Base-by-base conservation (phyloP, 1,140 invertebrate species). In the Globodera rostochiensis region DNA sequence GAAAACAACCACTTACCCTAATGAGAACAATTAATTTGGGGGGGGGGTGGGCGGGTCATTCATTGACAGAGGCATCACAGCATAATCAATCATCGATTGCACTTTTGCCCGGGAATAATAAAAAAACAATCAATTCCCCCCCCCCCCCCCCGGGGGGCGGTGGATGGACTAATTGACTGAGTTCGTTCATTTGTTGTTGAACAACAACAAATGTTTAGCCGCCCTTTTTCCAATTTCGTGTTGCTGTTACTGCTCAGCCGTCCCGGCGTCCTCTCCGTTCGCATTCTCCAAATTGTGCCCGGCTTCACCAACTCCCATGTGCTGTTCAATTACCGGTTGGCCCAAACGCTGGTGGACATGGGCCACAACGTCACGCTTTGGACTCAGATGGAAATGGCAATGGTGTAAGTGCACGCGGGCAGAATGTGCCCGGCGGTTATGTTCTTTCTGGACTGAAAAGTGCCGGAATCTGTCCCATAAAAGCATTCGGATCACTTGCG, bases 351-450 rank as follows among this genome's bases (percentile, higher is more conserved):
- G 13, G 85, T 66, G 50, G 77, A 73, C 45, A 76, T 89, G n/a
- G 88, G 88, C 21, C 88, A 89, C 78, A 64, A 85, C n/a, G 88
- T 89, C 11, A 77, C 74, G 45, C 73, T 89, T 45, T 89, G 86
- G 86, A 89, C 88, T 8, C 88, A 89, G 76, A 90, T 89, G 88
- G 88, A 89, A 78, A 89, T 89, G 88, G 82, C 79, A 13, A 89
- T 89, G 88, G 86, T 89, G 77, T 78, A 66, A 45, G 77, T 36
- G 60, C 3, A 15, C 8, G 50, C 11, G 57, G 15, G n/a, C 60
- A 36, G 57, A 9, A 46, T 47, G 25, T 4, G 57, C n/a, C 49
- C 45, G 49, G 11, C 13, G 13, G 15, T 73, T 21, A 4, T n/a
- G n/a, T 25, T 21, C 5, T 25, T n/a, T 47, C n/a, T n/a, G 50